These are phyloP conservation scores for Tachina lurida DNA, from an alignment of 2,888 invertebrate species.

Conservation along the genomic window DNA sequence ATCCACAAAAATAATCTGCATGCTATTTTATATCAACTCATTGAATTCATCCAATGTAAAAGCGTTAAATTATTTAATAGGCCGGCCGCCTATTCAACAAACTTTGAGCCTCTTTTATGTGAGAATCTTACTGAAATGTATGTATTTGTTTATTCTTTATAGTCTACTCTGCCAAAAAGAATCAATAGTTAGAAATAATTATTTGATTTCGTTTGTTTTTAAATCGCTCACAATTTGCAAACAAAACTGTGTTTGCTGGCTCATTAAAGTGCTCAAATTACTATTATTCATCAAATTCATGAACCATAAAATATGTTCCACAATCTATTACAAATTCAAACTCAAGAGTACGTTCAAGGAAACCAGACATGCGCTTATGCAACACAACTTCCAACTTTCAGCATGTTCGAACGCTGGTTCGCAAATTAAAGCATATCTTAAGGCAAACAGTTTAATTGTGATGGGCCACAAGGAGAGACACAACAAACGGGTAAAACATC, in stretches of 20 bases:
- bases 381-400: not conserved
- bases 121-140: no score
- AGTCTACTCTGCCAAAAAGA: not conserved
- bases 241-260: no score
- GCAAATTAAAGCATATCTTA: conserved; percentile 31
- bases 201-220: no score
- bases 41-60: no score
- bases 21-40: no score
- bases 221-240: no score
- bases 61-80: no score
- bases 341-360: not conserved
- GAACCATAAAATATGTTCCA: conserved; percentile 33
- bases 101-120: no score
- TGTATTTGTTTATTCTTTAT: not conserved
- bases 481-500: not conserved
- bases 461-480: not conserved
- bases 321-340: conserved; percentile 62
- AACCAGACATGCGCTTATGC: conserved; percentile 21
- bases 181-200: no score
- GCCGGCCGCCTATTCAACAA: no score
- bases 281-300: conserved; percentile 5
- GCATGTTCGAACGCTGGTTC: conserved; percentile 13
- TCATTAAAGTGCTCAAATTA: not conserved
- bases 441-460: conserved; percentile 40
- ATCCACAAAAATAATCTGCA: no score